Conservation (phyloP, 2,797 vertebrate genomes). For the Melopsittacus undulatus region DNA sequence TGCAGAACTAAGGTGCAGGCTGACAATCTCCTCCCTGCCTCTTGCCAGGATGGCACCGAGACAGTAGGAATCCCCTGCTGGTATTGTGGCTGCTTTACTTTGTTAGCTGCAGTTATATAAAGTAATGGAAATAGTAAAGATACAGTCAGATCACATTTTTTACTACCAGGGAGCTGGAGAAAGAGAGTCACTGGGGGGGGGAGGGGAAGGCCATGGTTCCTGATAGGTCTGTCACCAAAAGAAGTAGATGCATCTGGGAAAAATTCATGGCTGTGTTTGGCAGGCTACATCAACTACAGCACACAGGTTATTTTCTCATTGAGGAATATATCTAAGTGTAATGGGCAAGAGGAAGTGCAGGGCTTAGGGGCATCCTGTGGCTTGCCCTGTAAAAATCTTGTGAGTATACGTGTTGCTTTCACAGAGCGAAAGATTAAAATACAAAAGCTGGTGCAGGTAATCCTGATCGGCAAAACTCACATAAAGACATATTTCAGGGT, state of each 20-base stretch:
- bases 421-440: not conserved
- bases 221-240: not conserved
- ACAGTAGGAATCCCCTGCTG: not conserved
- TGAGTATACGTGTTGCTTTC: not conserved
- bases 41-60: not conserved
- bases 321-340: too few species aligned
- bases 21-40: not conserved
- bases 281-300: not conserved
- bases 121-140: not conserved
- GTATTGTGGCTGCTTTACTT: not conserved
- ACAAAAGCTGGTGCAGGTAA: not conserved
- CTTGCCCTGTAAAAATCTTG: not conserved
- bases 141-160: too few species aligned
- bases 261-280: fast-evolving
- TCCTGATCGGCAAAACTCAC: not conserved
- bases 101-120: fast-evolving
- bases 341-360: not conserved
- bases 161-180: not conserved
- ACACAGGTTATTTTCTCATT: too few species aligned
- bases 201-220: too few species aligned
- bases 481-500: not conserved
- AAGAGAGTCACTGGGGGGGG: not conserved
- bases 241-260: too few species aligned
- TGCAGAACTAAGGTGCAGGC: not conserved
- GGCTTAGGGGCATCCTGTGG: not conserved